Evolutionary conservation across 1,140 invertebrate genomes (phyloP).

Genomic region (Adelges cooleyi): DNA sequence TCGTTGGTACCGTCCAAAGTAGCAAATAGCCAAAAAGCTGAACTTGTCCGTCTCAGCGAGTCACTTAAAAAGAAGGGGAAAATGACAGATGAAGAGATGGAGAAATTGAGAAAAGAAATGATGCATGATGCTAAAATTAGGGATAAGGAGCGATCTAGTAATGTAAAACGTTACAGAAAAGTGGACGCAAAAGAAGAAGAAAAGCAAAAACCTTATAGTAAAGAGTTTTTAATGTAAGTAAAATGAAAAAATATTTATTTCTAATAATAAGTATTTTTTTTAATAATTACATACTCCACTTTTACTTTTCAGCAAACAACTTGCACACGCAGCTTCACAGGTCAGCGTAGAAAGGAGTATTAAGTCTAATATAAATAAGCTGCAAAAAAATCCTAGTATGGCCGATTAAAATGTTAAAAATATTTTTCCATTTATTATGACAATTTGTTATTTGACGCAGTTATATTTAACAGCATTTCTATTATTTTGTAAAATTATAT

Average conservation of each 20-base stretch:
- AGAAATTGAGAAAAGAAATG: constrained; percentile 65
- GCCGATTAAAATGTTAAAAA: constrained; percentile 10
- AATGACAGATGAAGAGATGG: constrained; percentile 56
- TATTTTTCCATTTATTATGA: too few relatives aligned
- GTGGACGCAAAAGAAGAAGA: constrained; percentile 48
- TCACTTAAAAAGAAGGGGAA: constrained; percentile 11
- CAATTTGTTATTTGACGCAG: too few relatives aligned
- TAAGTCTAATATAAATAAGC: constrained; percentile 68
- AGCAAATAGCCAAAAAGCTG: neutral
- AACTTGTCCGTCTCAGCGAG: neutral
- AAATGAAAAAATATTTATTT: neutral
- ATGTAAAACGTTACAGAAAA: constrained; percentile 51
- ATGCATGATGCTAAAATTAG: constrained; percentile 61
- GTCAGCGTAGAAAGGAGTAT: constrained; percentile 61
- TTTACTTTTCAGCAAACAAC: constrained; percentile 47
- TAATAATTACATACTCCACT: too few relatives aligned
- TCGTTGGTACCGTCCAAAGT: neutral
- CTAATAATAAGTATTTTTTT: too few relatives aligned
- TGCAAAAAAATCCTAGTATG: constrained; percentile 43
- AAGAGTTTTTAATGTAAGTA: constrained; percentile 40
- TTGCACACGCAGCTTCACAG: constrained; percentile 51
- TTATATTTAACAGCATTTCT: too few relatives aligned
- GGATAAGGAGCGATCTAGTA: constrained; percentile 52
- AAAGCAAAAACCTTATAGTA: constrained; percentile 40
- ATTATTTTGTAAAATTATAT: too few relatives aligned